Evolutionary conservation across 2,888 invertebrate genomes (phyloP), one percentile per base, ranked within the genome.

Genomic region (Stegana nigrithorax): DNA sequence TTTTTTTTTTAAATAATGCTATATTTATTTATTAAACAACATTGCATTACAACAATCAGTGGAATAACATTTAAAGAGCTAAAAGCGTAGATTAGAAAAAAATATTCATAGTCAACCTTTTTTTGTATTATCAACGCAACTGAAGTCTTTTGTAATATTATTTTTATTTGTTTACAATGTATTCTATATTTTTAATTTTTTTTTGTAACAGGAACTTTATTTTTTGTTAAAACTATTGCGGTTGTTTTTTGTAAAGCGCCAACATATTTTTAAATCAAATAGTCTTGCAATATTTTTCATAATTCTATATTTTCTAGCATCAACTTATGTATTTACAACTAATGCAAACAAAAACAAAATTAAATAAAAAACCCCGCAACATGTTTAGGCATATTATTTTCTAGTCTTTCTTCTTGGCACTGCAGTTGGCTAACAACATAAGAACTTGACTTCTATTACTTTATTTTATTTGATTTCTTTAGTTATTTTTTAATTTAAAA

Each of bases 1-100:
- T 53, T 56, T 63, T 50, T 42, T 61, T 69, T 71, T 39, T 65
- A n/a, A n/a, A n/a, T n/a, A n/a, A n/a, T n/a, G n/a, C n/a, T n/a
- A n/a, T n/a, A n/a, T 53, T 53, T 53, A 53, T 53, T 53, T 53
- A 4, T 19, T 55, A 19, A 53, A 36, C 14, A 29, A 53, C 53
- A 55, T 32, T 32, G 7, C 19, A 5, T 26, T 14, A 5, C 4
- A 50, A 26, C 25, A 50, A n/a, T 12, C n/a, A 25, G n/a, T 6
- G 26, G 6, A 25, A 12, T n/a, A 27, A 17, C n/a, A n/a, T 26
- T 32, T 32, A 32, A 19, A 32, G 36, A 55, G 32, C 32, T 36
- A 32, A 55, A 55, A 36, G 36, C n/a, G n/a, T n/a, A n/a, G n/a
- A n/a, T n/a, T 17, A 5, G 10, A 51, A 29, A 51, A 55, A 55